phyloP scores from a whole-genome alignment of 1,140 invertebrate genomes.

The Hestina assimilis region DNA sequence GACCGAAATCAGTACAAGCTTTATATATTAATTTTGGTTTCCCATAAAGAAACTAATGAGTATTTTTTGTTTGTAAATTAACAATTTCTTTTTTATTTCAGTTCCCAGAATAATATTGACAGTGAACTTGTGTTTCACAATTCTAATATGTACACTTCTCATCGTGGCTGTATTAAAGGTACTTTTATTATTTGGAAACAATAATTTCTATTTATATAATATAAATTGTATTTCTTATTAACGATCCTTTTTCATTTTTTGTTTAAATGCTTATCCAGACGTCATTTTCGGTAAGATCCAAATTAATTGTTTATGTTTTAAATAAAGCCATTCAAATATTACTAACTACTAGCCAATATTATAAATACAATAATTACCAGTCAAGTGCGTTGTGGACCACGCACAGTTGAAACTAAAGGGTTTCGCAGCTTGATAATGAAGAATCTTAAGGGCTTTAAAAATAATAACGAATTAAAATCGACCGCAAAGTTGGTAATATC shows the following conservation, averaged over 20 bases:
- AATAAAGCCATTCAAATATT: background rate
- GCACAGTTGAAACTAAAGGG: no score
- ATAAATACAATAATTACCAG: no score
- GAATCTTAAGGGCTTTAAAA: no score
- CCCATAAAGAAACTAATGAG: no score
- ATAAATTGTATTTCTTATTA: background rate
- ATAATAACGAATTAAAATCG: no score
- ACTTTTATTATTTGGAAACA: conserved; percentile 18
- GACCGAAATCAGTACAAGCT: no score
- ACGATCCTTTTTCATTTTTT: conserved; percentile 5
- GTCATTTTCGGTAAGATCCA: conserved; percentile 57
- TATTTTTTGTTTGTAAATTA: no score
- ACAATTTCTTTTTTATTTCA: conserved; percentile 59
- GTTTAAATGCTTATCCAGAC: conserved; percentile 30
- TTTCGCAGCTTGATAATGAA: no score
- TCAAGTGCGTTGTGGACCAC: no score
- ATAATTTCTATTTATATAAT: background rate
- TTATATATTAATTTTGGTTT: no score
- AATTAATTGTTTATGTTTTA: background rate
- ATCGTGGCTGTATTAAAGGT: conserved; percentile 88
- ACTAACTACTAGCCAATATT: no score
- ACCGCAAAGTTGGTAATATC: no score
- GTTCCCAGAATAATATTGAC: conserved; percentile 87
- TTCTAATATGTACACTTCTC: conserved; percentile 85
- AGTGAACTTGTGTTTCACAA: conserved; percentile 89